Base-by-base conservation (phyloP, 2,797 vertebrate species). In the Rhinophrynus dorsalis region DNA sequence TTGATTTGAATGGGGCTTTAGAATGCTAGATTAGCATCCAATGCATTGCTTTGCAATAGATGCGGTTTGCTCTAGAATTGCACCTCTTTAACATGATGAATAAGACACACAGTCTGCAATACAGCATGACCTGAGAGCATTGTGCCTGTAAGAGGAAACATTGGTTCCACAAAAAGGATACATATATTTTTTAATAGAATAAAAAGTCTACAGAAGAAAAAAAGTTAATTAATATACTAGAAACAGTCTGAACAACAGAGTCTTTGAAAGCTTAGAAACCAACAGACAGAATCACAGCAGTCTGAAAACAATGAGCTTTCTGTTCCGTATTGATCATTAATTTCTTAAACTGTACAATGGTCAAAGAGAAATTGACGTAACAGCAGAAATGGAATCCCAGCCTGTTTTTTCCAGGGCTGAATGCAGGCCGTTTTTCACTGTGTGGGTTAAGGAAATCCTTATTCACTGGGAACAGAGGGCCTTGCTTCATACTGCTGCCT, bases 311-410 rank as follows among this genome's bases (percentile, higher is more conserved):
- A 88, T 82, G 76, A 80, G 56, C 13, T 72, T 80, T 84, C 84
- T 88, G 86, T 88, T 78, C 61, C 69, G 29, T 26, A 76, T 77
- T 75, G 81, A 80, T 75, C 65, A 79, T 79, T 83, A 81, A 45
- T 84, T 86, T 88, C 85, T 84, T 78, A 78, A 9, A 24, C 71
- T 62, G 79, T 83, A 88, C 86, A 88, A 86, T 88, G 84, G 85
- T 86, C 82, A 86, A 88, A 87, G 82, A 81, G 81, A 82, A 81
- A 74, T 76, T 87, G 85, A 87, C 81, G 83, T 81, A 40, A 75
- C 74, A 78, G 75, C 78, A 77, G 76, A 67, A 78, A 83, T 83
- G 85, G 85, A 86, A 86, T 84, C 85, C 84, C 83, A 54, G 78
- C 78, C 78, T 52, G 83, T 81, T 82, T 74, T 78, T 85, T 86